phyloP scores from a whole-genome alignment of 2,113 vertebrate species.

The Neomonachus schauinslandi region DNA sequence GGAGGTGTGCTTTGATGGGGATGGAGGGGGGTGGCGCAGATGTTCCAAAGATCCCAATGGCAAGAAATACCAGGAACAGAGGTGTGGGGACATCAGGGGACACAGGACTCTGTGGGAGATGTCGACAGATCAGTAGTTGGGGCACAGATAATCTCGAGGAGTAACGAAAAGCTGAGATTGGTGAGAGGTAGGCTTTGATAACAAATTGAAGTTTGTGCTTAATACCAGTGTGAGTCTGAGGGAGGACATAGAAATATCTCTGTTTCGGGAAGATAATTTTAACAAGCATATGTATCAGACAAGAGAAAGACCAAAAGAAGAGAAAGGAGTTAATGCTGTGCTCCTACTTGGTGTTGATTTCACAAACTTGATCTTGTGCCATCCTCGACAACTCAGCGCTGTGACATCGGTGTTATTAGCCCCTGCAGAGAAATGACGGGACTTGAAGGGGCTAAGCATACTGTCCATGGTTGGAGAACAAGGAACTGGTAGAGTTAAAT shows the following conservation, averaged over 20 bases:
- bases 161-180: background rate
- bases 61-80: background rate
- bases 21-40: background rate
- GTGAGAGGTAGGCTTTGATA: background rate
- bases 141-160: background rate
- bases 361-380: background rate
- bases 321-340: background rate
- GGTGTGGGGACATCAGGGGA: background rate
- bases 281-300: background rate
- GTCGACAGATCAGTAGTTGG: background rate
- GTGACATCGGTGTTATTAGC: background rate
- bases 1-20: background rate
- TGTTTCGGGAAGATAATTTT: background rate
- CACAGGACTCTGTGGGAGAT: no score
- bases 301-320: background rate
- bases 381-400: background rate
- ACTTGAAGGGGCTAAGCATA: background rate
- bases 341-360: background rate
- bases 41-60: background rate
- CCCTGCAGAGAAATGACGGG: background rate
- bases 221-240: background rate
- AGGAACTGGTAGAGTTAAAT: background rate
- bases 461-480: background rate
- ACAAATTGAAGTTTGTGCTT: constrained; percentile 28
- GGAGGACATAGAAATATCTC: background rate